Evolutionary conservation across 2,797 vertebrate species (phyloP).

Genomic region (Pterois miles): DNA sequence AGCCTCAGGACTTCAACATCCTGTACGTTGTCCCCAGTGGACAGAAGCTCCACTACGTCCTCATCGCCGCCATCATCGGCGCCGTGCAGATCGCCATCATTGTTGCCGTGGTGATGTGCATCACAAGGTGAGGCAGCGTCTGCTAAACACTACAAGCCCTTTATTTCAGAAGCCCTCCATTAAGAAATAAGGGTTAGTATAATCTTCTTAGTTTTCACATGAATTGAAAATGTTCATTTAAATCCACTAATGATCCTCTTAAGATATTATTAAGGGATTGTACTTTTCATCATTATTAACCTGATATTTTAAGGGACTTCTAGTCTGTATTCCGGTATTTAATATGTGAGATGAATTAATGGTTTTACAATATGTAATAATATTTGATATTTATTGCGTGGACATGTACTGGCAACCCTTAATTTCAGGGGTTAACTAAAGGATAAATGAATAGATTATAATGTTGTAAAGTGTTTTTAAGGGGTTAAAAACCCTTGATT

Average conservation of each 20-base stretch:
- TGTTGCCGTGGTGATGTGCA: constrained; percentile 97
- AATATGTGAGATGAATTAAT: too few species aligned
- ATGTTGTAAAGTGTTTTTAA: neutral
- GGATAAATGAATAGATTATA: too few species aligned
- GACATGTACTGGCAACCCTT: neutral
- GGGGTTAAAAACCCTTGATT: neutral
- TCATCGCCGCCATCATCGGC: constrained; percentile 96
- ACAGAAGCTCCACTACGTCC: constrained; percentile 95
- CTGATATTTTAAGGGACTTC: neutral
- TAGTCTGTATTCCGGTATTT: too few species aligned
- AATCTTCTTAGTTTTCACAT: neutral
- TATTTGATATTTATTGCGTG: too few species aligned
- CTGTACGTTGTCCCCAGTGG: constrained; percentile 96
- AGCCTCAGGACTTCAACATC: constrained; percentile 93
- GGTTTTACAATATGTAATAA: too few species aligned
- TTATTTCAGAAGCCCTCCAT: neutral
- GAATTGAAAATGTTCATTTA: neutral
- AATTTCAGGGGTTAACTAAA: neutral
- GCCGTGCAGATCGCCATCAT: constrained; percentile 97
- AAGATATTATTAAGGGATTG: neutral
- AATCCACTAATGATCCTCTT: neutral
- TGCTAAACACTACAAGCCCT: neutral
- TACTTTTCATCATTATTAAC: neutral
- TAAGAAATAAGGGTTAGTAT: neutral
- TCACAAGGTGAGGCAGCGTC: constrained; percentile 87